phyloP scores from a whole-genome alignment of 2,797 vertebrate species.

The Nasua narica region DNA sequence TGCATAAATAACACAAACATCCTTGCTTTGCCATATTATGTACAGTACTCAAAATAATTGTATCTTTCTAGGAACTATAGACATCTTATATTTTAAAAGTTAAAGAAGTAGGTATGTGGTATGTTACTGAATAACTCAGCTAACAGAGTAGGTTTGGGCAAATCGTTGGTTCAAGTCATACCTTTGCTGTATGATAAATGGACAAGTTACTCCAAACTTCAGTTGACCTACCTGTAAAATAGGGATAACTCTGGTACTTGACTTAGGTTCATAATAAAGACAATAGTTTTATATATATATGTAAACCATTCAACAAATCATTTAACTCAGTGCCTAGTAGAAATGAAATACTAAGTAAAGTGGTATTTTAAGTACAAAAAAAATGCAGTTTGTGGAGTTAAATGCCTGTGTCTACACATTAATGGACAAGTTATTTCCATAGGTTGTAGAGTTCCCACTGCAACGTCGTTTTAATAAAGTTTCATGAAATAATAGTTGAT shows the following conservation, averaged over 20 bases:
- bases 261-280: neutral
- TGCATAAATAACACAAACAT: neutral
- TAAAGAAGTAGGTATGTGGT: neutral
- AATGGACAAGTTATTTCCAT: neutral
- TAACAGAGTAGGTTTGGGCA: neutral
- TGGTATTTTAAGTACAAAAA: neutral
- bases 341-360: neutral
- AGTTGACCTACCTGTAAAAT: neutral
- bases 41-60: neutral
- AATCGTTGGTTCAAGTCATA: neutral
- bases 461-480: neutral
- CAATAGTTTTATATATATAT: neutral
- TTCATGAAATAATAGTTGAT: neutral
- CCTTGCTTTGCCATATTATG: neutral
- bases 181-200: neutral
- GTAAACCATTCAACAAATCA: neutral
- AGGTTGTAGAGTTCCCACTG: neutral
- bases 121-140: neutral
- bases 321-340: neutral
- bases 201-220: constrained; percentile 1
- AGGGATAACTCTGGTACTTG: neutral
- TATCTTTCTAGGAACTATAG: neutral
- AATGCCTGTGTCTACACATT: neutral
- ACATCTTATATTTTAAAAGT: neutral
- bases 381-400: neutral